These are phyloP conservation scores for Calonectris borealis DNA, from an alignment of 2,113 vertebrate genomes.

Conservation along the genomic window DNA sequence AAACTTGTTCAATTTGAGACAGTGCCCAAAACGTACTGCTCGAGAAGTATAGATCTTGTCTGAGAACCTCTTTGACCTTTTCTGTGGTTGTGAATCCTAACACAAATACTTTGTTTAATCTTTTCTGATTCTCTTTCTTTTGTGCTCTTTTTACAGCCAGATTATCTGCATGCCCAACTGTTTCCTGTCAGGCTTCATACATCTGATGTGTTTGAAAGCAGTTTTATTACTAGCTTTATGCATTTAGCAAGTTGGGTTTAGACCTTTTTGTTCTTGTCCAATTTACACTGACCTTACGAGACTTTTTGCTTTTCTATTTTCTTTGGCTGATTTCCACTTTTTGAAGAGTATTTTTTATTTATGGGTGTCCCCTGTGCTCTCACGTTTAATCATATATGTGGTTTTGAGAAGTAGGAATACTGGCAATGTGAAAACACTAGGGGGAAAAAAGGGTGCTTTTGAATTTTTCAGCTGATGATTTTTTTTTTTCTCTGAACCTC, in stretches of 20 bases:
- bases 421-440: neutral
- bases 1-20: neutral
- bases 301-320: neutral
- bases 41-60: neutral
- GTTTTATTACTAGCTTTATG: slow-evolving; percentile 9
- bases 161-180: neutral
- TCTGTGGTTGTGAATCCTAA: neutral
- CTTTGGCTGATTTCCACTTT: neutral
- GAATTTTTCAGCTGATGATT: neutral
- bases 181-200: slow-evolving; percentile 24
- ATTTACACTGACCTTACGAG: neutral
- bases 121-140: neutral
- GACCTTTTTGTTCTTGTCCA: neutral
- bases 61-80: neutral
- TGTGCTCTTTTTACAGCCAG: neutral
- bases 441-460: neutral
- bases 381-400: neutral
- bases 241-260: neutral
- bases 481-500: neutral
- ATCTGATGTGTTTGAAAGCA: neutral
- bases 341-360: neutral
- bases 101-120: neutral
- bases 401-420: neutral
- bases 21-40: neutral
- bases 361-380: neutral